Base-by-base conservation (phyloP, 2,797 vertebrate species). In the Heliangelus exortis region DNA sequence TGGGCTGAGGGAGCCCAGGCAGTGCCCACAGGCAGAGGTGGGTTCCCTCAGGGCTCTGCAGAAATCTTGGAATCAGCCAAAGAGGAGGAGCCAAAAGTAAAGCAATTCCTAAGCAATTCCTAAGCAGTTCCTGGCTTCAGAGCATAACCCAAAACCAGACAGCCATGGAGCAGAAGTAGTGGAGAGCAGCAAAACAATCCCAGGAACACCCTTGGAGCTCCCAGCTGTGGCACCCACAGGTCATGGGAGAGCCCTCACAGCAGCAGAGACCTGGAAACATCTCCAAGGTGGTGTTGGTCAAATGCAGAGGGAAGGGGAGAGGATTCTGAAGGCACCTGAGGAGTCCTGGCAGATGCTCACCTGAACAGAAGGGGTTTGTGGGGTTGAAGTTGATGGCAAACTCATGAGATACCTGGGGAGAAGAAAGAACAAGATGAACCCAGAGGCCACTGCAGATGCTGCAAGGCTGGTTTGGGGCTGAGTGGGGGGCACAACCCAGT, bases 321-420 rank as follows among this genome's bases (percentile, higher is more conserved):
- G 66, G 51, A 22, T 43, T 11, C 14, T 26, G 79, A 68, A 68
- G 34, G 36, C 16, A 67, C 10, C 6, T 21, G 29, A 67, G 66
- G 36, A 73, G 5, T 20, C n/a, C 72, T 66, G 57, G 28, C 0
- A 45, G 51, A 15, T n/a, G 92, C 98, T 98, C 94, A 99, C 99
- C 99, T 89, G 98, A 98, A 90, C 99, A 99, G 97, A 99, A 99
- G 0, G 99, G 99, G 96, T 99, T 99, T 16, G 99, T 99, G 86
- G 99, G 99, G 91, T 99, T 98, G 97, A 99, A 99, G 97, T 99
- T 99, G 97, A 99, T 99, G 92, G 99, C 99, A 97, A 99, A 99
- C 96, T 99, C 99, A 21, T 99, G 99, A 59, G 99, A 99, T 36
- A 99, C 99, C 99, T 99, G 96, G 50, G 96, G 58, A 68, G 91